Base-by-base conservation (phyloP, 1,140 invertebrate genomes). In the Limonius californicus region DNA sequence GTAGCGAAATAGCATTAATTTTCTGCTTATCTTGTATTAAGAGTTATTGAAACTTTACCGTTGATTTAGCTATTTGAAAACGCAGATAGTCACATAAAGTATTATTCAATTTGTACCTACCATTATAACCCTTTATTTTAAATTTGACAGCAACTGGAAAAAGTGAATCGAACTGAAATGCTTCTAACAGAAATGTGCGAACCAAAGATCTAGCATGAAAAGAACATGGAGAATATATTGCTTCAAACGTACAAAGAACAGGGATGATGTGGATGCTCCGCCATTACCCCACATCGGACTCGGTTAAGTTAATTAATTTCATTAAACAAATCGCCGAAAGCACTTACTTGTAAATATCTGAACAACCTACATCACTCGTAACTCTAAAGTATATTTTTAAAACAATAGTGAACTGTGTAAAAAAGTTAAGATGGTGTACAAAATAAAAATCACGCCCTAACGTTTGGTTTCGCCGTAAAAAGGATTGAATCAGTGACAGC, bases 181-280 rank as follows among this genome's bases (percentile, higher is more conserved):
- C 9, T 50, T 50, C 2, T 20, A 50, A 16, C 4, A 14, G 19
- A 50, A 21, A 18, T 12, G 14, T 18, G 16, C 20, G 9, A 20
- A 16, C 20, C 6, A 21, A 20, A 21, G 1, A 50, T 18, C 20
- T 50, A 21, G 16, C 14, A 20, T 18, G 16, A 20, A 50, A 74
- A 76, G 72, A 68, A 74, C 63, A 73, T 76, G 75, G 75, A 72
- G 63, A 57, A 64, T 70, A 50, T 76, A 74, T 63, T 76, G 75
- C 65, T 67, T 69, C 54, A 75, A 74, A 69, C 74, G 72, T 58
- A 71, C 70, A 59, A 77, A 74, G 67, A 74, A 76, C 67, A 77
- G 73, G 74, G 64, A 30, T 68, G 43, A 61, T 65, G 63, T 66
- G 67, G 67, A 57, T 56, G 57, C 61, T 47, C 62, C 23, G n/a